Conservation (phyloP, 2,113 vertebrate genomes). For the Cryptoleucopteryx plumbea region DNA sequence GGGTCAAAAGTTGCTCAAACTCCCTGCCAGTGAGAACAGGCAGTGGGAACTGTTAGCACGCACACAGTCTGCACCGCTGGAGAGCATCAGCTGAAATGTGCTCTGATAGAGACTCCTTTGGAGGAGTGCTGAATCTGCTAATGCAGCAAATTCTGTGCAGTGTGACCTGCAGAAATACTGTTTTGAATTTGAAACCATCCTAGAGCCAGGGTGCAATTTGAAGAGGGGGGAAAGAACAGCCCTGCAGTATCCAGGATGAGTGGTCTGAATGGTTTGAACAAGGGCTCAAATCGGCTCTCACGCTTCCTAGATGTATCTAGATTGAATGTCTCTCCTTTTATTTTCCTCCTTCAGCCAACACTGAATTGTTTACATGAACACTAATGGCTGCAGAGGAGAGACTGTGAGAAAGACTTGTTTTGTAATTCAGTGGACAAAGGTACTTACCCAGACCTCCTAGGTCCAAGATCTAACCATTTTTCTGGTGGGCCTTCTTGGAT, state of each 20-base stretch:
- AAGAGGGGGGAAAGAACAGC: neutral
- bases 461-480: neutral
- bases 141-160: neutral
- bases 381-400: neutral
- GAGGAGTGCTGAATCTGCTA: neutral
- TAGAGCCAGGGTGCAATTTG: neutral
- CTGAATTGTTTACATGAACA: neutral
- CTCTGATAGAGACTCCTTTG: neutral
- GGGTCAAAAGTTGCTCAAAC: slow-evolving; percentile 29
- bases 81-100: neutral
- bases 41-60: neutral
- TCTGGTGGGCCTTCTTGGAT: neutral
- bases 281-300: neutral
- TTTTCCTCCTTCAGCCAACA: neutral
- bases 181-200: neutral
- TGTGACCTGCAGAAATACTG: neutral
- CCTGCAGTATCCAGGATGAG: neutral
- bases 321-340: neutral
- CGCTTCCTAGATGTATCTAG: neutral
- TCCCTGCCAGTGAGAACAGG: neutral
- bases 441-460: neutral
- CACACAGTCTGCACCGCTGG: neutral
- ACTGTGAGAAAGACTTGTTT: neutral
- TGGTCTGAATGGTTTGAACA: neutral
- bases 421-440: neutral